These are phyloP conservation scores for Cavia porcellus DNA, from an alignment of 2,113 vertebrate species.

Conservation along the genomic window DNA sequence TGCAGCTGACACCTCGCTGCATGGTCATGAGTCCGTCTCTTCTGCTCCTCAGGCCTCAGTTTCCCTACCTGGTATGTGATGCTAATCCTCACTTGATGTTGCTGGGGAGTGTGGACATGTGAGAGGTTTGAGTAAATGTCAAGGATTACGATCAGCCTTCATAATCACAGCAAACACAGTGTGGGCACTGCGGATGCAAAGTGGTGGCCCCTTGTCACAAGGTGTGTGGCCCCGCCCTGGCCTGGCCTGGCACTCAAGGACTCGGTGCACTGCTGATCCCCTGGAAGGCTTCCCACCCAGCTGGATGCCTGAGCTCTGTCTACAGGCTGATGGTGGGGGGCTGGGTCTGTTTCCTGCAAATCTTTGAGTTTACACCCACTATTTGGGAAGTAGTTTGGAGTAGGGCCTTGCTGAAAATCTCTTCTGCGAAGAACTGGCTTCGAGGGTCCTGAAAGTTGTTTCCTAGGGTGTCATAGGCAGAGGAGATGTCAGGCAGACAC, in stretches of 20 bases:
- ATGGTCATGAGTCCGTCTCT: background rate
- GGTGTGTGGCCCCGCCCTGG: fast-evolving
- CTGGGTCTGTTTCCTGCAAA: background rate
- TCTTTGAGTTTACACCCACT: background rate
- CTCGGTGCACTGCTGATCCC: background rate
- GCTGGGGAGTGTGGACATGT: background rate
- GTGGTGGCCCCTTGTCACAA: fast-evolving
- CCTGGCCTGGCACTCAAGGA: background rate
- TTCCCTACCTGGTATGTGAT: background rate
- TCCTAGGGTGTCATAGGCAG: background rate
- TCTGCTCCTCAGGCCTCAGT: background rate
- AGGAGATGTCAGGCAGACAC: background rate
- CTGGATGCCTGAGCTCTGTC: background rate
- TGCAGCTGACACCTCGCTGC: fast-evolving
- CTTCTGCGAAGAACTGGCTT: background rate
- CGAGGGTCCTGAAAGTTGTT: background rate
- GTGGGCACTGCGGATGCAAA: fast-evolving
- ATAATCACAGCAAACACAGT: background rate
- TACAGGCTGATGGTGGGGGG: background rate
- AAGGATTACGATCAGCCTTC: background rate
- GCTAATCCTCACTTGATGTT: background rate
- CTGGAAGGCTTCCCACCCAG: too few relatives aligned
- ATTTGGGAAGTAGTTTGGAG: background rate
- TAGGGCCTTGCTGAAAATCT: background rate
- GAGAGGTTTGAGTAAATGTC: background rate